Conservation (phyloP, 2,113 vertebrate genomes). For the Cyprinodon brontotheroides region DNA sequence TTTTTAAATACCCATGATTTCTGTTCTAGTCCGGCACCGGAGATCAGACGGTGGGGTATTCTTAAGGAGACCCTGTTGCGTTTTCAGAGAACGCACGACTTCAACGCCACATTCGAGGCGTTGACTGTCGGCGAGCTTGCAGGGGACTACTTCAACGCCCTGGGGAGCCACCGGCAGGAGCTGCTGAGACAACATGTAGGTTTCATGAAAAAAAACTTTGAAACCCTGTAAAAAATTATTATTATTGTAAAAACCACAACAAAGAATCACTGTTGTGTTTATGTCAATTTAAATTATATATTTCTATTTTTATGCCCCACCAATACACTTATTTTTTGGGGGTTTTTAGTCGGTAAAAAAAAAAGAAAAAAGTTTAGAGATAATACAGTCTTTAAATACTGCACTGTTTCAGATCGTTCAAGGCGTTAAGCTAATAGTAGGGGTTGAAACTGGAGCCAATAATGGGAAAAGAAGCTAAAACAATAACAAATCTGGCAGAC, state of each 20-base stretch:
- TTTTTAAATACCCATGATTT: not conserved
- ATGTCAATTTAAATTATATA: not conserved
- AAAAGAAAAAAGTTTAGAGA: too few species aligned
- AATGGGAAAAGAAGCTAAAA: too few species aligned
- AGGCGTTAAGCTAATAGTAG: too few species aligned
- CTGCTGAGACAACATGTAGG: slow-evolving; percentile 87
- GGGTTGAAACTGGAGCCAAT: not conserved
- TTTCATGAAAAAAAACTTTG: not conserved
- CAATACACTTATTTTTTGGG: not conserved
- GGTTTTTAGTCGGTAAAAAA: too few species aligned
- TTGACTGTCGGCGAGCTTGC: slow-evolving; percentile 87
- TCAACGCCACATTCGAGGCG: slow-evolving; percentile 86
- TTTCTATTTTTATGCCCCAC: not conserved
- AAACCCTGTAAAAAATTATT: too few species aligned
- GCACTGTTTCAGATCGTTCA: too few species aligned
- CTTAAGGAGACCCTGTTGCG: slow-evolving; percentile 87
- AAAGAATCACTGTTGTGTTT: not conserved
- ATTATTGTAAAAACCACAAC: too few species aligned
- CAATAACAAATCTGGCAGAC: too few species aligned
- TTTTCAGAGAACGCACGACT: slow-evolving; percentile 87
- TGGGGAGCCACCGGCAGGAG: slow-evolving; percentile 84
- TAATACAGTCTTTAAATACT: too few species aligned
- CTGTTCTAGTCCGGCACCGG: slow-evolving; percentile 81
- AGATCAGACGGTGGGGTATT: slow-evolving; percentile 88
- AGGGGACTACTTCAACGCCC: slow-evolving; percentile 83